Percentiles rank a stretch among this genome's conserved stretches.
phyloP scores from a whole-genome alignment of 2,797 vertebrate genomes.

The Mionectes olivaceus region DNA sequence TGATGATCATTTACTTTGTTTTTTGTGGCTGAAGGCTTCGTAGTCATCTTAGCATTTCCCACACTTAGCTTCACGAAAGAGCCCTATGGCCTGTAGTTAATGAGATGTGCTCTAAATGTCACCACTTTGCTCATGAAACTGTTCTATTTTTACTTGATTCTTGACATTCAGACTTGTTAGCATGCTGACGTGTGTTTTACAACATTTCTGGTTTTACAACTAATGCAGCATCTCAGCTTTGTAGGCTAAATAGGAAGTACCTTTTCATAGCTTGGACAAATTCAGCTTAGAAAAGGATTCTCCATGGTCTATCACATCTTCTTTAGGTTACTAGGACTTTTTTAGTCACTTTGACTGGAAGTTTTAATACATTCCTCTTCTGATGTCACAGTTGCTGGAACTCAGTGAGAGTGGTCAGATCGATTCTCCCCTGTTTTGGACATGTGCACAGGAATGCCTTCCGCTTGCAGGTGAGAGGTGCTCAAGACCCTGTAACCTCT shows the following conservation, averaged over 20 bases:
- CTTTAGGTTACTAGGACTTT: background rate
- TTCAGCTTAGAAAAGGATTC: background rate
- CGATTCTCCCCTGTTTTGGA: background rate
- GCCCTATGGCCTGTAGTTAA: conserved; percentile 9
- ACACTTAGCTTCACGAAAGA: background rate
- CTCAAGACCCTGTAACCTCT: background rate
- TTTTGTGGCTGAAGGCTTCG: background rate
- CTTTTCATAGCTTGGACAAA: background rate
- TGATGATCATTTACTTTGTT: background rate
- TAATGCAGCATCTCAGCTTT: background rate
- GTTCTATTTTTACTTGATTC: conserved; percentile 61
- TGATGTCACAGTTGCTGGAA: background rate
- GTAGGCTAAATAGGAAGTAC: conserved; percentile 4
- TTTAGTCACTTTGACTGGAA: background rate
- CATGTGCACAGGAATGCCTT: background rate
- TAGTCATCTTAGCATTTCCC: background rate
- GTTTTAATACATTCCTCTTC: background rate
- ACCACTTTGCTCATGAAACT: conserved; percentile 53
- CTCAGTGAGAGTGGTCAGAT: background rate
- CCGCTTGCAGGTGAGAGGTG: background rate
- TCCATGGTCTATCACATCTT: background rate
- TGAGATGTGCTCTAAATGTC: conserved; percentile 55
- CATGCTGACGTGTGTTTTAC: conserved; percentile 27
- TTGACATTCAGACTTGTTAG: conserved; percentile 59
- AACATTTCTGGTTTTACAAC: background rate